Percentiles rank a stretch among this genome's conserved stretches.
Conservation (phyloP, 2,113 vertebrate genomes). For the Pseudopipra pipra region DNA sequence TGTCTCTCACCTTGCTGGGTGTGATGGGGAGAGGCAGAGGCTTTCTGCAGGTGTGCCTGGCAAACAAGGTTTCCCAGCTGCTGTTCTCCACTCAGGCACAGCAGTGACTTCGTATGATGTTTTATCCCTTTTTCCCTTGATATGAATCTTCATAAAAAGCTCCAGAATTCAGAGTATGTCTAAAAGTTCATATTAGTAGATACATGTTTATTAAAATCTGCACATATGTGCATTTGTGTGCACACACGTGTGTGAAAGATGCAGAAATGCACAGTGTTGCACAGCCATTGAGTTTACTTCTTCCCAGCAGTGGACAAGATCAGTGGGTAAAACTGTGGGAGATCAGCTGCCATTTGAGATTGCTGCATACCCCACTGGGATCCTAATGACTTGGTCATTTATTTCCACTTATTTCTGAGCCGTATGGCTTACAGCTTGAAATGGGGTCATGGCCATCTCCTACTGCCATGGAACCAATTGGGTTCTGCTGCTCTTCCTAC, state of each 20-base stretch:
- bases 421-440: not conserved
- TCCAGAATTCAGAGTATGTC: not conserved
- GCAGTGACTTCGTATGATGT: not conserved
- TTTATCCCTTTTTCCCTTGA: not conserved
- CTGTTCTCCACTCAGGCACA: not conserved
- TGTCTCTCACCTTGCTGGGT: not conserved
- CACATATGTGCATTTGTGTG: not conserved
- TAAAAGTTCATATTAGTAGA: not conserved
- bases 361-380: not conserved
- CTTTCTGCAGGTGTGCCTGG: not conserved
- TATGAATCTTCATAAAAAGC: not conserved
- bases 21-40: not conserved
- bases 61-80: not conserved
- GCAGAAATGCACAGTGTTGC: not conserved
- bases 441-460: not conserved
- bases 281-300: not conserved
- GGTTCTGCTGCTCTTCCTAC: not conserved
- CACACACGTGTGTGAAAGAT: rapidly evolving
- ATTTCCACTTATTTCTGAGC: not conserved
- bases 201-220: not conserved
- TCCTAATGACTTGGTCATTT: not conserved
- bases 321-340: not conserved
- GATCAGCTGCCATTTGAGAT: not conserved
- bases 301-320: not conserved
- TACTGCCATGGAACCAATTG: not conserved